These are phyloP conservation scores for Saccopteryx leptura DNA, from an alignment of 2,113 vertebrate species.

Conservation along the genomic window DNA sequence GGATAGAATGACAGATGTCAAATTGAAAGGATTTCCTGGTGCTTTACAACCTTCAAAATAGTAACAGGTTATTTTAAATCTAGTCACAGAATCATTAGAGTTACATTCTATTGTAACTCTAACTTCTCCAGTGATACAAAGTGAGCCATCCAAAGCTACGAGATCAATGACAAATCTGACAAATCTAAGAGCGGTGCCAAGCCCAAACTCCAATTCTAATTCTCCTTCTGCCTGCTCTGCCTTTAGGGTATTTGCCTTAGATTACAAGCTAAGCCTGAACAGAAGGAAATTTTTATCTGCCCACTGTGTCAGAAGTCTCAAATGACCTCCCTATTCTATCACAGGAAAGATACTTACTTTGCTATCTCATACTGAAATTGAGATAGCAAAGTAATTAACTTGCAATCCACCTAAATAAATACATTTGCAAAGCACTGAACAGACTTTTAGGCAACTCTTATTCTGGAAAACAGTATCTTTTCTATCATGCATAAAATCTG, in stretches of 20 bases:
- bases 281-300: neutral
- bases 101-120: neutral
- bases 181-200: neutral
- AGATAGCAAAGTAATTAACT: neutral
- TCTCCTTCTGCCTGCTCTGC: neutral
- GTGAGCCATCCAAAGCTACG: neutral
- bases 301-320: slow-evolving; percentile 14
- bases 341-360: too few species aligned
- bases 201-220: neutral
- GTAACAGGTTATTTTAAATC: neutral
- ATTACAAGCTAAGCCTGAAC: slow-evolving; percentile 28
- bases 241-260: neutral
- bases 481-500: neutral
- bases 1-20: neutral
- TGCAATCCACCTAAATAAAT: slow-evolving; percentile 30
- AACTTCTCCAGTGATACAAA: slow-evolving; percentile 31
- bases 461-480: slow-evolving; percentile 18
- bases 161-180: neutral
- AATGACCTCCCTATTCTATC: neutral
- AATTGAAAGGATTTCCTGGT: slow-evolving; percentile 26
- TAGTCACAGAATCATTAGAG: neutral
- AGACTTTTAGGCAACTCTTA: neutral
- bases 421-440: slow-evolving; percentile 20
- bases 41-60: slow-evolving; percentile 15
- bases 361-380: too few species aligned